Evolutionary conservation across 2,888 invertebrate genomes (phyloP).

Genomic region (Pecten maximus): DNA sequence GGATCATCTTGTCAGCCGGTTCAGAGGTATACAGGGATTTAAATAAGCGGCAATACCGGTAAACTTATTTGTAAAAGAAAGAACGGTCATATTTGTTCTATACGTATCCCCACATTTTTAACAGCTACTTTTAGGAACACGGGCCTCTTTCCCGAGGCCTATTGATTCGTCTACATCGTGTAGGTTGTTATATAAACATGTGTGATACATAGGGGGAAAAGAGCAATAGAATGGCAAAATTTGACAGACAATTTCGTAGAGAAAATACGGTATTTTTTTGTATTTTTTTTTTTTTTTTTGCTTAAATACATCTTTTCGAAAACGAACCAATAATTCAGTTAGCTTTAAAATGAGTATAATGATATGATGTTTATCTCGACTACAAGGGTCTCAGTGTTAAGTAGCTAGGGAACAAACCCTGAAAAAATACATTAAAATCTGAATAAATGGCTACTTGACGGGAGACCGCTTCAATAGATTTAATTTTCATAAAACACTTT

Average conservation of each 20-base stretch:
- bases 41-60: not conserved
- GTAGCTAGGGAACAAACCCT: not conserved
- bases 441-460: not conserved
- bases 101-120: not conserved
- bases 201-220: too few species aligned
- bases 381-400: not conserved
- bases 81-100: not conserved
- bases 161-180: not conserved
- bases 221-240: too few species aligned
- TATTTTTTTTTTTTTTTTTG: not conserved
- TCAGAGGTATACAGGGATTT: not conserved
- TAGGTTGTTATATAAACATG: too few species aligned
- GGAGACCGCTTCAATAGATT: not conserved
- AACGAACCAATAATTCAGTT: not conserved
- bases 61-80: slow-evolving; percentile 9
- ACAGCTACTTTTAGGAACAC: not conserved
- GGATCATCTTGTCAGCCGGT: not conserved
- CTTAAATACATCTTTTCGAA: not conserved
- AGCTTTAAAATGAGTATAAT: not conserved
- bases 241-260: too few species aligned
- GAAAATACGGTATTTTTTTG: too few species aligned
- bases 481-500: slow-evolving; percentile 30
- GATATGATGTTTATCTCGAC: not conserved
- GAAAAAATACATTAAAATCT: not conserved
- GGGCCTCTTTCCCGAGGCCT: too few species aligned